Evolutionary conservation across 2,113 vertebrate species (phyloP).

Genomic region (Proterorhinus semilunaris): DNA sequence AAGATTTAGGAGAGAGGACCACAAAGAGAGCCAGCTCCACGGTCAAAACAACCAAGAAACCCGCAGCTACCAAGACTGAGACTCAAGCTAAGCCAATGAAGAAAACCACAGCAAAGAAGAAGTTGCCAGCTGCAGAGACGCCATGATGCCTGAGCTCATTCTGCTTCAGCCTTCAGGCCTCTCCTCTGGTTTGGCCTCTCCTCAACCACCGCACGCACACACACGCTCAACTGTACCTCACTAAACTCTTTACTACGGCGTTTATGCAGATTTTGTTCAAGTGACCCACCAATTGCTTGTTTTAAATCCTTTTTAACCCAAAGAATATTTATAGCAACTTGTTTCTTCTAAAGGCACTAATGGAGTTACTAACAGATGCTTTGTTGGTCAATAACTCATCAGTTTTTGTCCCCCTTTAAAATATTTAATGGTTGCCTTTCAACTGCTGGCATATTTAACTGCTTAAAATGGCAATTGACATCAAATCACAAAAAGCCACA

Average conservation of each 20-base stretch:
- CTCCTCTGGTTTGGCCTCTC: constrained; percentile 25
- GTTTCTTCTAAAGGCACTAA: background rate
- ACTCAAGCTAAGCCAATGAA: constrained; percentile 85
- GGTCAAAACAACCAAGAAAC: constrained; percentile 85
- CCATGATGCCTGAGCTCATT: constrained; percentile 76
- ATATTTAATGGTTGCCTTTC: background rate
- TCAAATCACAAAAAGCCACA: background rate
- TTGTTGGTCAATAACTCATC: background rate
- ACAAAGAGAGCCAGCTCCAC: constrained; percentile 79
- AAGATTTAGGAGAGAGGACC: constrained; percentile 85
- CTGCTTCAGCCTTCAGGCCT: constrained; percentile 37
- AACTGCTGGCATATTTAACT: background rate
- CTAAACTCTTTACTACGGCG: constrained; percentile 25
- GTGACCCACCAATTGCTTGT: constrained; percentile 3
- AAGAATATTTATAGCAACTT: constrained; percentile 1
- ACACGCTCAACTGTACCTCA: constrained; percentile 14
- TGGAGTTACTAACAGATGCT: background rate
- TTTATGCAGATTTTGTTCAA: constrained; percentile 26
- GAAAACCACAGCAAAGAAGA: constrained; percentile 90
- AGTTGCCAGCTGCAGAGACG: constrained; percentile 84
- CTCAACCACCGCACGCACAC: constrained; percentile 38
- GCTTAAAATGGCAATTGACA: background rate
- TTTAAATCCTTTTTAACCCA: constrained; percentile 8
- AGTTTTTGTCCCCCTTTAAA: background rate
- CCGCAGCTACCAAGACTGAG: constrained; percentile 82